Base-by-base conservation (phyloP, 2,113 vertebrate species). In the Neotoma lepida region DNA sequence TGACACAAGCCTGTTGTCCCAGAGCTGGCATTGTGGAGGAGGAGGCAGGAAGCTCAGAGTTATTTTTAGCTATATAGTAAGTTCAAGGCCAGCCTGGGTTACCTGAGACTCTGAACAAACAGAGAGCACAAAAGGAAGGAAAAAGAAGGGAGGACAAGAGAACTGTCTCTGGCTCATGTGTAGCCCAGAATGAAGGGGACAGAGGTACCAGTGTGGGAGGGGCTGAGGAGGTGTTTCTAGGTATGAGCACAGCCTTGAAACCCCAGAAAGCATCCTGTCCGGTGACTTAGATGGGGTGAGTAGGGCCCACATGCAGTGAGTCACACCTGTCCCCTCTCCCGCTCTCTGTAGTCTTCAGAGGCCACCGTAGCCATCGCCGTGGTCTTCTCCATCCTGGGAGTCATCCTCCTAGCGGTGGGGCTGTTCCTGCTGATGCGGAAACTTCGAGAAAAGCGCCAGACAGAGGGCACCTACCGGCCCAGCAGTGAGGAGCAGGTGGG, bases 401-500 rank as follows among this genome's bases (percentile, higher is more conserved):
- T 97, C 46, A 87, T 97, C 44, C 73, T 99, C 91, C 71, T 98
- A 89, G 98, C 98, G 1, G 98, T 98, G 49, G 96, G 96, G 39
- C 84, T 99, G 91, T 89, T 66, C 10, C 77, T 98, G 64, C 81
- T 98, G 70, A 98, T 98, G 12, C 89, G 98, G 84, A 98, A 98
- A 78, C 93, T 99, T 58, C 98, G 98, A 49, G 99, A 99, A 97
- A 99, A 98, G 71, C 97, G 99, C 13, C 97, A 98, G 96, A 98
- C 98, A 9, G 99, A 99, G 96, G 99, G 99, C 90, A 99, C 97
- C 4, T 99, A 99, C 97, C 96, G 97, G 74, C 99, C 99, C 66
- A 99, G 99, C 74, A 98, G 97, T 0, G 99, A 99, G 96, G 99
- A 99, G 97, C 98, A 95, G 96, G 99, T 98, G 1, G 97, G 98